These are phyloP conservation scores for Dryas iulia DNA, from an alignment of 1,140 invertebrate genomes.

Conservation along the genomic window DNA sequence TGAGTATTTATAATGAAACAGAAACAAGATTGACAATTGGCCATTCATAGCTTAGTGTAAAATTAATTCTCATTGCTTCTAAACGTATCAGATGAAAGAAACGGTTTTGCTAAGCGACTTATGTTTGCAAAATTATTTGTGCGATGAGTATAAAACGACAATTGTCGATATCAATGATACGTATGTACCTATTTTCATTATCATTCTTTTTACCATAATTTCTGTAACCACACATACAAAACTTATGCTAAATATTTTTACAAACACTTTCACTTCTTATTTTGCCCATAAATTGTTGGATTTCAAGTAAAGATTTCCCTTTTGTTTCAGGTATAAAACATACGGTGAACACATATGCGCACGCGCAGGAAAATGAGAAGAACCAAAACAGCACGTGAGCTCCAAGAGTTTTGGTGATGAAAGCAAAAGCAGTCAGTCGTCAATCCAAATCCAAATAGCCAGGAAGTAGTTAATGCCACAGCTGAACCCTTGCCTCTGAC, in stretches of 20 bases:
- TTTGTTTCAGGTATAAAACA: conserved; percentile 36
- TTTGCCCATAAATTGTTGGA: conserved; percentile 19
- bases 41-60: too few species aligned
- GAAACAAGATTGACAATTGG: too few species aligned
- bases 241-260: too few species aligned
- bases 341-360: conserved; percentile 26
- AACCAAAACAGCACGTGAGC: conserved; percentile 37
- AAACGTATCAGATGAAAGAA: not conserved
- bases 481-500: conserved; percentile 28
- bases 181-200: not conserved
- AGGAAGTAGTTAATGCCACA: conserved; percentile 15
- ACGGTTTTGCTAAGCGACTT: not conserved
- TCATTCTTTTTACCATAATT: too few species aligned
- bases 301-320: conserved; percentile 39
- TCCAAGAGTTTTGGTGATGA: conserved; percentile 24
- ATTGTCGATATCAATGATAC: not conserved
- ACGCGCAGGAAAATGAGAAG: conserved; percentile 22
- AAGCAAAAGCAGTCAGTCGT: conserved; percentile 33
- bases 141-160: not conserved
- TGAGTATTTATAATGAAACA: too few species aligned
- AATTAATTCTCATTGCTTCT: not conserved
- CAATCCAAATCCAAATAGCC: conserved; percentile 20
- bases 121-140: not conserved
- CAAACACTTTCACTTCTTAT: not conserved
- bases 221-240: too few species aligned